Conservation (phyloP, 2,888 invertebrate species). For the Scelioninae gen. 1 region DNA sequence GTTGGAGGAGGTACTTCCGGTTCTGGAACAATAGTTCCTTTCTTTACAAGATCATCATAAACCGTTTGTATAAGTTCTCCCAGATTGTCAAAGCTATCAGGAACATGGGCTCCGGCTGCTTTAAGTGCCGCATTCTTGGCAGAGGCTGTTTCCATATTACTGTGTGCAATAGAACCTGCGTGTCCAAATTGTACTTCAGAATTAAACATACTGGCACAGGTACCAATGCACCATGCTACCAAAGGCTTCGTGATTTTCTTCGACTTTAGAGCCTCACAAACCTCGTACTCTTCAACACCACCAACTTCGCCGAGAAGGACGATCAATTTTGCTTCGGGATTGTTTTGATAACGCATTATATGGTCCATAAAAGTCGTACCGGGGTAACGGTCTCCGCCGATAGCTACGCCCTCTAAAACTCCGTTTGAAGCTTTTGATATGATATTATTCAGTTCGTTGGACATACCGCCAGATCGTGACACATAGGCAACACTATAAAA, state of each 20-base stretch:
- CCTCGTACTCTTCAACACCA: constrained; percentile 98
- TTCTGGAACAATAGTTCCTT: constrained; percentile 93
- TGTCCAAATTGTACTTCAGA: constrained; percentile 98
- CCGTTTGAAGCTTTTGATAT: too few species aligned
- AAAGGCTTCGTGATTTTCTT: constrained; percentile 95
- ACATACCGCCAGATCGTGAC: too few species aligned
- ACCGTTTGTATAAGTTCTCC: constrained; percentile 92
- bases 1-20: constrained; percentile 98
- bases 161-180: constrained; percentile 99
- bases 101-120: constrained; percentile 94
- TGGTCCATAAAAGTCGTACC: constrained; percentile 99
- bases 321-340: constrained; percentile 95
- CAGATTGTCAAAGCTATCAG: constrained; percentile 94
- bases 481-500: too few species aligned
- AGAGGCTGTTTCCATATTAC: constrained; percentile 95
- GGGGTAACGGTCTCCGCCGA: constrained; percentile 98
- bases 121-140: constrained; percentile 95
- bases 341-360: constrained; percentile 92
- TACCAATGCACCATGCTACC: constrained; percentile 99
- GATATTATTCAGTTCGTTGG: too few species aligned
- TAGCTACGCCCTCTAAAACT: too few species aligned
- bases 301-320: constrained; percentile 99
- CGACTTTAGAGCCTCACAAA: constrained; percentile 93
- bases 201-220: constrained; percentile 88
- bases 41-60: constrained; percentile 90